Evolutionary conservation across 2,888 invertebrate genomes (phyloP).

Genomic region (Lithodes maja): DNA sequence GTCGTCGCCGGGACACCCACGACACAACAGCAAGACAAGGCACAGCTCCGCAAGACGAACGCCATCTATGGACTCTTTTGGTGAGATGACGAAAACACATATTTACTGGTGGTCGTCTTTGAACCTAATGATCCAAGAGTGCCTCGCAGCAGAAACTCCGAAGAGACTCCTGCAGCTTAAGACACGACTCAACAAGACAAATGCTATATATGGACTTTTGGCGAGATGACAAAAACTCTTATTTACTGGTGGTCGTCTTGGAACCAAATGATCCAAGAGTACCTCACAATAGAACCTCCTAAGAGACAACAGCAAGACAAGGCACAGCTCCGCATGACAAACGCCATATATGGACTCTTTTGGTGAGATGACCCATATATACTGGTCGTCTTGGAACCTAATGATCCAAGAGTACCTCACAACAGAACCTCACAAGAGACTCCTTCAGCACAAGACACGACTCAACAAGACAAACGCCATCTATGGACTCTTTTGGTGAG

Average conservation of each 20-base stretch:
- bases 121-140: too few relatives aligned
- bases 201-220: background rate
- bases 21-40: background rate
- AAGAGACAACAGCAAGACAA: background rate
- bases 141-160: background rate
- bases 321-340: background rate
- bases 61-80: conserved; percentile 33
- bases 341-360: conserved; percentile 28
- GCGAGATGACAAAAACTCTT: too few relatives aligned
- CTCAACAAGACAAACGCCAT: too few relatives aligned
- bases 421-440: too few relatives aligned
- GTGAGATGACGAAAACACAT: background rate
- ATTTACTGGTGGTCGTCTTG: too few relatives aligned
- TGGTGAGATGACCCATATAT: background rate
- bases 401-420: too few relatives aligned
- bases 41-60: background rate
- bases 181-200: background rate
- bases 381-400: background rate
- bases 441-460: too few relatives aligned
- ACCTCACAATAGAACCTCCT: too few relatives aligned
- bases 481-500: too few relatives aligned
- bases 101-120: background rate
- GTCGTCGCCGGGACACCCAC: background rate
- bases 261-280: too few relatives aligned
- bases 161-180: background rate